Base-by-base conservation (phyloP, 2,113 vertebrate species). In the Ptilonorhynchus violaceus region DNA sequence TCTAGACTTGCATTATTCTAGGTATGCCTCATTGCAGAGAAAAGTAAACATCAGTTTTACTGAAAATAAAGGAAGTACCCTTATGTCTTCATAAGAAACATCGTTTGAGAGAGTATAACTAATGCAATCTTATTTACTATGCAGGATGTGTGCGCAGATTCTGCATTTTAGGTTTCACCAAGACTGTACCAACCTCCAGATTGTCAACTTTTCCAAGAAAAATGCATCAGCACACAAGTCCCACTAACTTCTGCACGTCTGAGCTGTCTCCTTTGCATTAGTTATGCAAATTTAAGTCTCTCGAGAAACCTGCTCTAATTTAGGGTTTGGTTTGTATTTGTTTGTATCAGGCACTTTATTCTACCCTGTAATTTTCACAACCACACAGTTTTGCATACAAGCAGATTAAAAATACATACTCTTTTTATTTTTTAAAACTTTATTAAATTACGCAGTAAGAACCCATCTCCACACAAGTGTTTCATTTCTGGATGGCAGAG, bases 371-470 rank as follows among this genome's bases (percentile, higher is more conserved):
- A 52, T 47, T 91, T 85, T 70, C 83, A 92, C 78, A 92, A 28
- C 68, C 60, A 59, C 37, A 80, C 27, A 49, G 67, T 64, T 92
- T 82, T 86, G 64, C 90, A 46, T 46, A 85, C 18, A 92, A 70
- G 53, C 58, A 93, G 95, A 94, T 81, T 21, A 92, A 90, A 78
- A 95, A 86, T 41, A 64, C 84, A 3, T n/a, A 9, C 15, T 52
- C 6, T 31, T 46, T 89, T 79, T 91, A 79, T 93, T 96, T 89
- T 82, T 89, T 75, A 70, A 86, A 96, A 93, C 87, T 97, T 94
- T 97, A 97, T 97, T 98, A 97, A 97, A 94, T 97, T 96, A 97
- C 1, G 92, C 95, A 97, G 87, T 94, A 97, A 97, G 96, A 97
- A 95, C 96, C 95, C 90, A 95, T 97, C 95, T 97, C 91, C 95